Base-by-base conservation (phyloP, 2,797 vertebrate genomes). In the Anguilla pacifica region DNA sequence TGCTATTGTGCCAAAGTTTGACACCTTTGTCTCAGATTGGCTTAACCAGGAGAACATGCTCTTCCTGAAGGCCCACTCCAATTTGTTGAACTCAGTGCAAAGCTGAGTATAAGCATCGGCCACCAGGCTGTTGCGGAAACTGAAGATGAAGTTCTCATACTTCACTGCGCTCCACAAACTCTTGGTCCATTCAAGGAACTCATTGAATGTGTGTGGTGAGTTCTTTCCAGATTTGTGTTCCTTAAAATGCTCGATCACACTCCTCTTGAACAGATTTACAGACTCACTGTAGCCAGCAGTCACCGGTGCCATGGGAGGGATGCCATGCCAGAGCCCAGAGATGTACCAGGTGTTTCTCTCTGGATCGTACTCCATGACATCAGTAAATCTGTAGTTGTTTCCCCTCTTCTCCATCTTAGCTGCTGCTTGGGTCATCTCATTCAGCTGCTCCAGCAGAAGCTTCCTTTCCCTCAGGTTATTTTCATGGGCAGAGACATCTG, bases 41-140 rank as follows among this genome's bases (percentile, higher is more conserved):
- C 72, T 84, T 28, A 91, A 57, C 90, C 90, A 92, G 39, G 74
- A 59, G 25, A 88, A 84, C 84, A 90, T 88, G 46, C 81, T 49
- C 39, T 67, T 67, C 22, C 22, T 67, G 61, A 92, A 91, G 3
- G 0, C n/a, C 92, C 91, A 92, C 25, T 93, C 91, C 85, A 90
- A 89, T n/a, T 89, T 59, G 3, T 88, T 89, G 82, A 88, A 92
- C 49, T 87, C 90, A 0, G 81, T n/a, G 3, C 88, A 91, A 25
- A 92, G 85, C 1, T 90, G 86, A 46, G 87, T 84, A 28, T 93
- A 92, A 15, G 91, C 92, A n/a, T 92, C 89, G 0, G 92, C 91
- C 25, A 92, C 85, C 17, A 93, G 89, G 0, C 91, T 91, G 61
- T 67, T 67, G 22, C 61, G 61, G 61, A 67, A 67, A 67, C 61